Evolutionary conservation across 1,140 invertebrate genomes (phyloP).

Genomic region (Meloidogyne exigua): DNA sequence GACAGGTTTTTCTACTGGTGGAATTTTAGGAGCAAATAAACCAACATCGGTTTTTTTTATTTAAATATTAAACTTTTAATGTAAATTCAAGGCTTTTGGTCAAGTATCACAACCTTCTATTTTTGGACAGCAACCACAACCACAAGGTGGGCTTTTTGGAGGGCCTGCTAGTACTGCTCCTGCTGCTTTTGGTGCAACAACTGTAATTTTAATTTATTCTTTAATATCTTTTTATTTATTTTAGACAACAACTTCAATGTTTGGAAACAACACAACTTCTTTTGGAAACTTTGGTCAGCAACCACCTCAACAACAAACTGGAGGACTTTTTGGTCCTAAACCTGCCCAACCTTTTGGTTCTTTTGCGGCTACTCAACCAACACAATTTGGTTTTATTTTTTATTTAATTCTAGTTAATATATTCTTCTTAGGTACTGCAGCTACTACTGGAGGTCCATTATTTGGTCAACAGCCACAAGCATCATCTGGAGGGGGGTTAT

Average conservation of each 20-base stretch:
- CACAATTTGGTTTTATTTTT: not conserved
- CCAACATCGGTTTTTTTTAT: not conserved
- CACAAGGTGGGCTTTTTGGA: not conserved
- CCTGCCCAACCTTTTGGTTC: not conserved
- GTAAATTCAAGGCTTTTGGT: not conserved
- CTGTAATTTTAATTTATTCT: not conserved
- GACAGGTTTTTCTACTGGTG: not conserved
- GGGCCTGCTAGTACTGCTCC: not conserved
- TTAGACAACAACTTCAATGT: not conserved
- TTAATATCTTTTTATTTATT: not conserved
- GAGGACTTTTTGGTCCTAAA: slow-evolving; percentile 4
- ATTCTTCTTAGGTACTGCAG: not conserved
- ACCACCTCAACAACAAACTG: not conserved
- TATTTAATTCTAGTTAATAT: not conserved
- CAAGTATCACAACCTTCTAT: not conserved
- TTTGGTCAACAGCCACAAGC: slow-evolving; percentile 7
- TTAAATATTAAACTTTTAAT: not conserved
- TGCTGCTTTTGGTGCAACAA: not conserved
- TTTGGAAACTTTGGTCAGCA: not conserved
- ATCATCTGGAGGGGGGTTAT: not conserved
- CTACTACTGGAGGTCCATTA: not conserved
- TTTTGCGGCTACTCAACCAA: slow-evolving; percentile 1
- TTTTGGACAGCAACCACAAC: not conserved
- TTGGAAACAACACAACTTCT: not conserved
- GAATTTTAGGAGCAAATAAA: not conserved